Evolutionary conservation across 2,797 vertebrate species (phyloP).

Genomic region (Hemitrygon akajei): DNA sequence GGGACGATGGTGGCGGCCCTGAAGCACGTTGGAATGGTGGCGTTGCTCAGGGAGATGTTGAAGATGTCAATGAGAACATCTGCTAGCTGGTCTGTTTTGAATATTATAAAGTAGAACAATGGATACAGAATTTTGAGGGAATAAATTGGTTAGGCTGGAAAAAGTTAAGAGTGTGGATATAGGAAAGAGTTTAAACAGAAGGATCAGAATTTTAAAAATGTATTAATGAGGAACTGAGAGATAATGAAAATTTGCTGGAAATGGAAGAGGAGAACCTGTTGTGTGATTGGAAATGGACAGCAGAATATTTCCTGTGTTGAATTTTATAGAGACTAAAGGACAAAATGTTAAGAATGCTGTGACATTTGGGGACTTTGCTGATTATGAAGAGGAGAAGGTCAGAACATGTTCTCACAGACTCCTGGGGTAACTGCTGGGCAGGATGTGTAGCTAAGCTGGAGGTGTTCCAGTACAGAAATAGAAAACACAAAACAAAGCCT

Average conservation of each 20-base stretch:
- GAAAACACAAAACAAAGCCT: too few relatives aligned
- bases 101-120: neutral
- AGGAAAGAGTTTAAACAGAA: neutral
- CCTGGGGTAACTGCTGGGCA: neutral
- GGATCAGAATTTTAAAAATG: neutral
- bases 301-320: neutral
- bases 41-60: too few relatives aligned
- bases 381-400: neutral
- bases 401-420: neutral
- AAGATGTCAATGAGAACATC: too few relatives aligned
- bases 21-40: too few relatives aligned
- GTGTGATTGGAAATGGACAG: neutral
- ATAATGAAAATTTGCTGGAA: neutral
- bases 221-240: neutral
- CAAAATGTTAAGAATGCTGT: neutral
- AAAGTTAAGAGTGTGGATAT: neutral
- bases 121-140: neutral
- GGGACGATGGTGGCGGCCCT: too few relatives aligned
- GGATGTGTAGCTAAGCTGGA: neutral
- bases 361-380: neutral
- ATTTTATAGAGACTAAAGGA: neutral
- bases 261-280: neutral
- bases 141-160: neutral
- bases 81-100: too few relatives aligned
- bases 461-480: neutral